A percentile compares a stretch with the other conserved stretches of the same genome.
Evolutionary conservation across 2,888 invertebrate species (phyloP).

Genomic region (Sepiola atlantica): DNA sequence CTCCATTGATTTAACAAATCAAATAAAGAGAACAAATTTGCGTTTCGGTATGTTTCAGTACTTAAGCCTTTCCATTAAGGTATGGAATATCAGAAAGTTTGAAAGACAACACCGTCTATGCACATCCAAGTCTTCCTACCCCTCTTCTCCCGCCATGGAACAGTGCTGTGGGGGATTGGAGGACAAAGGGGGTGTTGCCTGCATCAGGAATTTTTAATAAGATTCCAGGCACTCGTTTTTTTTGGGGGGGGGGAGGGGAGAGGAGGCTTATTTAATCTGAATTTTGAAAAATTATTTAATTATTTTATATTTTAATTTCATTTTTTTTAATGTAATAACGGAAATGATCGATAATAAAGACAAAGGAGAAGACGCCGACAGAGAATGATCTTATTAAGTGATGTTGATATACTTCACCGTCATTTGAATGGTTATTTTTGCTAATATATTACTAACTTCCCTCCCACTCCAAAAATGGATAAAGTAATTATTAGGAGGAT

Average conservation of each 20-base stretch:
- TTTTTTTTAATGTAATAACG: background rate
- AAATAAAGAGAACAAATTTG: background rate
- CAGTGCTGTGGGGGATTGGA: background rate
- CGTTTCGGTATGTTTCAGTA: background rate
- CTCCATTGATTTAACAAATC: background rate
- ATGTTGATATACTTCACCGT: background rate
- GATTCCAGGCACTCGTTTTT: background rate
- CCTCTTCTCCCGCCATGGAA: background rate
- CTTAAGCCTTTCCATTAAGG: slow-evolving; percentile 13
- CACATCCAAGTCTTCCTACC: background rate
- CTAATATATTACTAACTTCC: background rate
- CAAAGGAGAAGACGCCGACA: background rate
- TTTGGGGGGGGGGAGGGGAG: background rate
- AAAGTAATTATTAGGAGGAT: too few species aligned
- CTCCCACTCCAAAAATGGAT: too few species aligned
- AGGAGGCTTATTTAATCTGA: background rate
- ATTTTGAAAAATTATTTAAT: background rate
- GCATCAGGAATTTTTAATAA: background rate
- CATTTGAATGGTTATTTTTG: background rate
- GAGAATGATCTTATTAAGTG: background rate
- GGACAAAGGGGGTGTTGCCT: background rate
- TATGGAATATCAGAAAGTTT: background rate
- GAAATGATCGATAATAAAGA: background rate
- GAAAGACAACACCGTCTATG: background rate
- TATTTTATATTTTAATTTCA: background rate